Evolutionary conservation across 2,888 invertebrate species (phyloP), one percentile per base, ranked within the genome.

Genomic region (Scaptomyza reducta): DNA sequence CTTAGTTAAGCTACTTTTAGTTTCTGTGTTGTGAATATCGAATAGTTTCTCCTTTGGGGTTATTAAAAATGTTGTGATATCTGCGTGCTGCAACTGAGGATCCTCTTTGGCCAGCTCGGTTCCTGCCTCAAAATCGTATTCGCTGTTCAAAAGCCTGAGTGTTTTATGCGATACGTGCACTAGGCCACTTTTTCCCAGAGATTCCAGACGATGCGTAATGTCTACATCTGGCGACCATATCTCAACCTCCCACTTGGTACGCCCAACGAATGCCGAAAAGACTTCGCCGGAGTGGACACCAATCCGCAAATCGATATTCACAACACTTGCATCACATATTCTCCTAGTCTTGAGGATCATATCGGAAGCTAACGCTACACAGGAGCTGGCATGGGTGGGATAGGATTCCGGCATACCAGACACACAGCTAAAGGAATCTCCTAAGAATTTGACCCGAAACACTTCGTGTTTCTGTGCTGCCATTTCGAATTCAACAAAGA

Each of bases 201-300:
- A 95, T 90, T 98, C 98, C 96, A 99, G 96, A 89, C 96, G 96
- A 92, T 97, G 98, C 0, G 98, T 98, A 80, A 98, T 96, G 14
- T 96, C 96, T n/a, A 97, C 98, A 91, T 98, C 98, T 87, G 95
- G 95, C 0, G 96, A 96, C 96, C 98, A 99, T 72, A 99, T 96
- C 89, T 99, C 98, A 90, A 95, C 98, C 90, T 98, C 98, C 97
- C 98, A 98, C 92, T 98, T 99, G 72, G 96, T 95, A 6, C 96
- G 94, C 0, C 99, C 99, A 51, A 99, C 94, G 1, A 99, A 94
- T 0, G 98, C 98, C 74, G 97, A 96, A 51, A 97, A 93, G 40
- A 98, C 97, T 87, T 95, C 95, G 0, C 99, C 99, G 2, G 97
- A 96, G 91, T 99, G 98, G 0, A 99, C 95, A 0, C 98, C 99